Evolutionary conservation across 53 echinoderm and acorn worm species (phyloP).

Genomic region (Zoroaster sp.): DNA sequence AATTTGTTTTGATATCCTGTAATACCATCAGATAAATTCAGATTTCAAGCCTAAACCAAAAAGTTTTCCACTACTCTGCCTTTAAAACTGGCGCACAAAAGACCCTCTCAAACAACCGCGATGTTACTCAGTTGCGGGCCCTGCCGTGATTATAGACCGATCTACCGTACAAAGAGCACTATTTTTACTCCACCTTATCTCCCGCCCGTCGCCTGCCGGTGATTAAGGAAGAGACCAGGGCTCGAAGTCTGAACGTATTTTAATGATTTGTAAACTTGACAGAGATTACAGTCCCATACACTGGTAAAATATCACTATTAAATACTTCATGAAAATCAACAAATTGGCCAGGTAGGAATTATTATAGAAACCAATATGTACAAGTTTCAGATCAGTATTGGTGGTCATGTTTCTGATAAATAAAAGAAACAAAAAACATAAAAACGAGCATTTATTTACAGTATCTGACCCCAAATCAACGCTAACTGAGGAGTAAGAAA

Average conservation of each 20-base stretch:
- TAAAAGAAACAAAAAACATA: too few species aligned
- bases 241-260: not conserved
- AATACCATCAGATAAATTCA: not conserved
- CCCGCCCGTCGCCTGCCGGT: not conserved
- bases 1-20: too few species aligned
- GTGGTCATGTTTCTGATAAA: too few species aligned
- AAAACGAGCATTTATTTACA: too few species aligned
- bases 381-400: too few species aligned
- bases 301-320: too few species aligned
- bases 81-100: not conserved
- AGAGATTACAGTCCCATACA: not conserved
- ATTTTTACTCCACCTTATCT: not conserved
- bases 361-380: too few species aligned
- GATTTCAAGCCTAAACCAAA: not conserved
- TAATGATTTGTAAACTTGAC: not conserved
- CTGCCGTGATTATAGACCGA: not conserved
- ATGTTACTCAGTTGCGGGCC: not conserved
- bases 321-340: too few species aligned
- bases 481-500: too few species aligned
- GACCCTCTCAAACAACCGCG: not conserved
- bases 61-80: not conserved
- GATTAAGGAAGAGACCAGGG: not conserved
- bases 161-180: not conserved
- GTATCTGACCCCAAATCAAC: too few species aligned
- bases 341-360: too few species aligned